These are phyloP conservation scores for Procambarus clarkii DNA, from an alignment of 1,140 invertebrate genomes.

Conservation along the genomic window DNA sequence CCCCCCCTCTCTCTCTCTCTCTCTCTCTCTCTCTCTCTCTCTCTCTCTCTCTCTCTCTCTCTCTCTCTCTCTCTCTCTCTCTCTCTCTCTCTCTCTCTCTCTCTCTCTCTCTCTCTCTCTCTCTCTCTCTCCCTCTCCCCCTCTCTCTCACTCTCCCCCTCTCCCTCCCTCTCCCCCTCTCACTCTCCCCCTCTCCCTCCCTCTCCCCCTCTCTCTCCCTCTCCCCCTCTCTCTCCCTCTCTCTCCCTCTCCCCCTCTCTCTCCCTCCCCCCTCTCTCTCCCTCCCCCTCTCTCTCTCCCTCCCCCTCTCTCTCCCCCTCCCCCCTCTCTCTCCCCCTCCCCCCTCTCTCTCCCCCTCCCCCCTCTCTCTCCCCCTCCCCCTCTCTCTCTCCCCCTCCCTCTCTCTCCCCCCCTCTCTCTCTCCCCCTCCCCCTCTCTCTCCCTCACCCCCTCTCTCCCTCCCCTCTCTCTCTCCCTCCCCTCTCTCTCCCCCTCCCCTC, in stretches of 20 bases:
- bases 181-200: background rate
- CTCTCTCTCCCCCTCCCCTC: too few relatives aligned
- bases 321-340: too few relatives aligned
- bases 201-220: background rate
- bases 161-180: background rate
- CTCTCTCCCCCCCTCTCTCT: too few relatives aligned
- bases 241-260: background rate
- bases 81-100: background rate
- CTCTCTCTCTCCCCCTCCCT: too few relatives aligned
- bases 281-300: too few relatives aligned
- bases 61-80: background rate
- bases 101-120: background rate
- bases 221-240: background rate
- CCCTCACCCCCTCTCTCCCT: too few relatives aligned
- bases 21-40: background rate
- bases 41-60: background rate
- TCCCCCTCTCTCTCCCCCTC: slow-evolving; percentile 8
- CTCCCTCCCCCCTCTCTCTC: background rate
- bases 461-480: too few relatives aligned
- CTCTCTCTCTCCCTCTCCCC: background rate
- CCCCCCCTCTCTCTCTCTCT: background rate
- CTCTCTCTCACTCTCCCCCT: background rate
- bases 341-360: too few relatives aligned
- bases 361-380: too few relatives aligned
- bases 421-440: too few relatives aligned